Percentiles rank a stretch among this genome's conserved stretches.
Evolutionary conservation across 2,888 invertebrate genomes (phyloP).

Genomic region (Calameuta filiformis): DNA sequence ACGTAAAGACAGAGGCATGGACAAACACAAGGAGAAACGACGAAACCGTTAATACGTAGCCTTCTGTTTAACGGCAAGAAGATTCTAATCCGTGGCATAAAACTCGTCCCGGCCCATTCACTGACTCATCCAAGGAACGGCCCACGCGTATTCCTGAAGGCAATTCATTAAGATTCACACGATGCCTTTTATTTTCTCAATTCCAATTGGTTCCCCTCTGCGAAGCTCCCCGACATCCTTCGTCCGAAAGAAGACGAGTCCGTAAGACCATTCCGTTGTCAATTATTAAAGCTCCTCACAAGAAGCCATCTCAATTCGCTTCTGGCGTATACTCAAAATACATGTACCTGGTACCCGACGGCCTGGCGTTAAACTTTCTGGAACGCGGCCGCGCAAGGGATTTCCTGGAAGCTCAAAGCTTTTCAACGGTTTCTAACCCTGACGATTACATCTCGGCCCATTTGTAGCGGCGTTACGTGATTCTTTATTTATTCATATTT

Average conservation of each 20-base stretch:
- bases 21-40: not conserved
- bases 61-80: not conserved
- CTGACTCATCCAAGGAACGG: not conserved
- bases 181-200: not conserved
- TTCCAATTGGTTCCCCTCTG: not conserved
- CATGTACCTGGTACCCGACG: not conserved
- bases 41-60: not conserved
- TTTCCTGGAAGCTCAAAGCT: not conserved
- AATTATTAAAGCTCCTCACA: not conserved
- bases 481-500: not conserved
- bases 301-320: not conserved
- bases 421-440: not conserved
- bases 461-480: not conserved
- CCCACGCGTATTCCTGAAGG: not conserved
- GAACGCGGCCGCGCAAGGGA: not conserved
- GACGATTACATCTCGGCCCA: not conserved
- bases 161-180: constrained; percentile 6
- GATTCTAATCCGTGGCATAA: not conserved
- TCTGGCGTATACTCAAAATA: not conserved
- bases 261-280: not conserved
- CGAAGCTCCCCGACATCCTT: not conserved
- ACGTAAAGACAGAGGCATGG: not conserved
- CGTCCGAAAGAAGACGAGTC: not conserved
- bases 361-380: not conserved
- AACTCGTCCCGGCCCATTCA: not conserved